Evolutionary conservation across 2,888 invertebrate species (phyloP).

Genomic region (Temnothorax ravouxi): DNA sequence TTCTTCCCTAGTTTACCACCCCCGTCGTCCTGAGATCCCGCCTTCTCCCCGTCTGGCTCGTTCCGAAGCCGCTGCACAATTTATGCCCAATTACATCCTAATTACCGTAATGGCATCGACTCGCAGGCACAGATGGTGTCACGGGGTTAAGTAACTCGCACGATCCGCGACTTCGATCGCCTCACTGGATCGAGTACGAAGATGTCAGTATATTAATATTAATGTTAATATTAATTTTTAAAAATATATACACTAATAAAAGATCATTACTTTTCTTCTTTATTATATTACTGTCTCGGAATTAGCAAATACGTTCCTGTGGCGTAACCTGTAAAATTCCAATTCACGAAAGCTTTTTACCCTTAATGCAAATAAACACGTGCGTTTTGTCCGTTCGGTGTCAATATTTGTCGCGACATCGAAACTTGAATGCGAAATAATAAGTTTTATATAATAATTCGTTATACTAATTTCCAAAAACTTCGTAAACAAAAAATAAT

Average conservation of each 20-base stretch:
- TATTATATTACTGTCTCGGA: too few species aligned
- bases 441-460: not conserved
- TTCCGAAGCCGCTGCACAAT: slow-evolving; percentile 70
- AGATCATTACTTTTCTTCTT: too few species aligned
- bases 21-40: slow-evolving; percentile 29
- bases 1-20: not conserved
- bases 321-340: not conserved
- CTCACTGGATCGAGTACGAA: not conserved
- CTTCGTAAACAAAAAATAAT: slow-evolving; percentile 36
- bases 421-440: not conserved
- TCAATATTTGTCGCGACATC: not conserved
- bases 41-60: slow-evolving; percentile 49
- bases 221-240: too few species aligned
- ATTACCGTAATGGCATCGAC: slow-evolving; percentile 78
- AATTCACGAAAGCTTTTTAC: not conserved
- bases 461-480: not conserved
- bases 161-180: slow-evolving; percentile 52
- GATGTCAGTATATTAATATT: not conserved
- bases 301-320: not conserved
- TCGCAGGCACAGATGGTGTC: slow-evolving; percentile 75
- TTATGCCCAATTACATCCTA: slow-evolving; percentile 80
- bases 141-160: slow-evolving; percentile 77
- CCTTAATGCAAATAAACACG: not conserved
- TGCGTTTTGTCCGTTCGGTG: not conserved
- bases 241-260: not conserved